Evolutionary conservation across 2,113 vertebrate species (phyloP).

Genomic region (Paratilapia polleni): DNA sequence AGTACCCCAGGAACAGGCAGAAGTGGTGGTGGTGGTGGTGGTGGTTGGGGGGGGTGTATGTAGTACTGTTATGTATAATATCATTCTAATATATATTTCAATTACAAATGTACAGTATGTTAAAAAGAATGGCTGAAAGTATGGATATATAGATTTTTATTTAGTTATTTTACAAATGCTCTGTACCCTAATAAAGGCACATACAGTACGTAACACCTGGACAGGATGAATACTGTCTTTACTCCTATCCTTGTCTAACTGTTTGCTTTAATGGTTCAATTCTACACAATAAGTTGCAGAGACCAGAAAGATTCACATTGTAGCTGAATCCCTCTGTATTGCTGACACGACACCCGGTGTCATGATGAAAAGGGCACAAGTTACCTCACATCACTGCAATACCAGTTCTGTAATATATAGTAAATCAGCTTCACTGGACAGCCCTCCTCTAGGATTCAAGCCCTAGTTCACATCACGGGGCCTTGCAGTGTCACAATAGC

Average conservation of each 20-base stretch:
- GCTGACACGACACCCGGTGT: conserved; percentile 13
- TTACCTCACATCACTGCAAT: conserved; percentile 18
- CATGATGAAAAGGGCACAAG: conserved; percentile 8
- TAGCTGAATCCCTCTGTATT: background rate
- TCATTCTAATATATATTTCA: background rate
- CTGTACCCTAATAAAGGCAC: too few species aligned
- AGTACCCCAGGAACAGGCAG: background rate
- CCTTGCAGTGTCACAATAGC: background rate
- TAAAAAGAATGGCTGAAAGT: too few species aligned
- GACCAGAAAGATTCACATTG: background rate
- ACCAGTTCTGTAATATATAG: conserved; percentile 1
- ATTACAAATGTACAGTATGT: background rate
- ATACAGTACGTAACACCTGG: too few species aligned
- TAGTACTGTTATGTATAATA: background rate
- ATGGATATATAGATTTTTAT: too few species aligned
- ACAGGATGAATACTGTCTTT: too few species aligned
- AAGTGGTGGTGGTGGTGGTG: too few species aligned
- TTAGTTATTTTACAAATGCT: too few species aligned
- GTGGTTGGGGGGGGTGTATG: too few species aligned
- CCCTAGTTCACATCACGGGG: background rate
- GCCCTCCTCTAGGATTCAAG: background rate
- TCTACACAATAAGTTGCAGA: background rate
- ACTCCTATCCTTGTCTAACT: background rate
- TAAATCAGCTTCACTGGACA: conserved; percentile 10
- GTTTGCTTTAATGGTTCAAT: background rate